phyloP scores from a whole-genome alignment of 2,113 vertebrate species.

The Pituophis catenifer region DNA sequence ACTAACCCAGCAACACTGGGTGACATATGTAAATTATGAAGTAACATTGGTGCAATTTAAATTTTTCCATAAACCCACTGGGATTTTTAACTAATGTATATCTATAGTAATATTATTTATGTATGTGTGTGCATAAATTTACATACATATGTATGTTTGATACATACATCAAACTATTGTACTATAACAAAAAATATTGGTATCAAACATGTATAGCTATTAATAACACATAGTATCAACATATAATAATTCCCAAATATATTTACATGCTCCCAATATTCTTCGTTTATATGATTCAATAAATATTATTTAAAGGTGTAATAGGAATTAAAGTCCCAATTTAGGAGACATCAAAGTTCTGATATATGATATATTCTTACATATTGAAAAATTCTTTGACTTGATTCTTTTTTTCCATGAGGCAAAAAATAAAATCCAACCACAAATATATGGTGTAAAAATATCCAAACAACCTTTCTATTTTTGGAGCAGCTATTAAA shows the following conservation, averaged over 20 bases:
- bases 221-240: not conserved
- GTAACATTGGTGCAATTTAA: too few species aligned
- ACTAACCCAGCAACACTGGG: too few species aligned
- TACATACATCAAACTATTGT: not conserved
- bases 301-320: not conserved
- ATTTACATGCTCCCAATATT: not conserved
- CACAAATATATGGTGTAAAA: not conserved
- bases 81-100: too few species aligned
- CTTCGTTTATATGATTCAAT: not conserved
- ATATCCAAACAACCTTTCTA: not conserved
- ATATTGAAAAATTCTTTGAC: not conserved
- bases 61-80: too few species aligned
- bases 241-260: not conserved
- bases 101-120: too few species aligned
- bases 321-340: not conserved
- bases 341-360: not conserved
- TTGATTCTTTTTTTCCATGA: not conserved
- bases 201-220: not conserved
- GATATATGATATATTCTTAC: not conserved
- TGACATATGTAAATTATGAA: too few species aligned
- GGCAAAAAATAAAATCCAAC: not conserved
- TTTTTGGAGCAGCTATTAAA: not conserved
- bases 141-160: not conserved
- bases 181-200: not conserved
- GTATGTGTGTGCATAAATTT: not conserved